A percentile compares a stretch with the other conserved stretches of the same genome.
phyloP scores from a whole-genome alignment of 1,140 invertebrate genomes.

The Pteromalus puparum region DNA sequence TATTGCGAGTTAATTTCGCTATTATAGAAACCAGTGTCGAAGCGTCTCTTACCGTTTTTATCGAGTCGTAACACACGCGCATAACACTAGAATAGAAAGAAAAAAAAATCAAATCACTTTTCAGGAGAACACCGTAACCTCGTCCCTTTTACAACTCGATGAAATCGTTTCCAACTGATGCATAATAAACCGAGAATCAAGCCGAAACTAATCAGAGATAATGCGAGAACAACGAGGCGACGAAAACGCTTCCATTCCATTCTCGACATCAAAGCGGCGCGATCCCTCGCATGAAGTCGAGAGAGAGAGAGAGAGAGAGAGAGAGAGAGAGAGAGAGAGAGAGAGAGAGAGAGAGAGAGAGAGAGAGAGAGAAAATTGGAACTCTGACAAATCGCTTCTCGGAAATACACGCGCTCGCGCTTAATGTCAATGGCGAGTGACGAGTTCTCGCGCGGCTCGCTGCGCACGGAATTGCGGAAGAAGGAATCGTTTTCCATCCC shows the following conservation, averaged over 20 bases:
- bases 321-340: conserved; percentile 30
- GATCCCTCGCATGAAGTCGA: neutral
- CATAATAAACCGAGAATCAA: no score
- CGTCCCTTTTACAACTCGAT: no score
- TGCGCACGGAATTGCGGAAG: neutral
- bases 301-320: neutral
- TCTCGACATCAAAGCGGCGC: neutral
- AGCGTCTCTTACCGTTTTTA: neutral
- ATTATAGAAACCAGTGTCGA: neutral
- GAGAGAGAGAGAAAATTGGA: conserved; percentile 37
- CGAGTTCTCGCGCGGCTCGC: neutral
- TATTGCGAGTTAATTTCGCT: conserved; percentile 35
- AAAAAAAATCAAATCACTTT: neutral
- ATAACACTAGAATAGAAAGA: neutral
- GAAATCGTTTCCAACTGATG: no score
- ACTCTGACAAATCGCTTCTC: conserved; percentile 45
- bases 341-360: neutral
- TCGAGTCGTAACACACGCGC: neutral
- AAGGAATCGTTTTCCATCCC: conserved; percentile 27
- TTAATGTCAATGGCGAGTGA: conserved; percentile 44
- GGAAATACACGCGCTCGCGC: conserved; percentile 15
- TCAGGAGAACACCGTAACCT: neutral
- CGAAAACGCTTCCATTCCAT: neutral
- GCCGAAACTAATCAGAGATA: no score
- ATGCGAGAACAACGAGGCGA: no score